Evolutionary conservation across 1,140 invertebrate species (phyloP), one percentile per base, ranked within the genome.

Genomic region (Belonocnema kinseyi): DNA sequence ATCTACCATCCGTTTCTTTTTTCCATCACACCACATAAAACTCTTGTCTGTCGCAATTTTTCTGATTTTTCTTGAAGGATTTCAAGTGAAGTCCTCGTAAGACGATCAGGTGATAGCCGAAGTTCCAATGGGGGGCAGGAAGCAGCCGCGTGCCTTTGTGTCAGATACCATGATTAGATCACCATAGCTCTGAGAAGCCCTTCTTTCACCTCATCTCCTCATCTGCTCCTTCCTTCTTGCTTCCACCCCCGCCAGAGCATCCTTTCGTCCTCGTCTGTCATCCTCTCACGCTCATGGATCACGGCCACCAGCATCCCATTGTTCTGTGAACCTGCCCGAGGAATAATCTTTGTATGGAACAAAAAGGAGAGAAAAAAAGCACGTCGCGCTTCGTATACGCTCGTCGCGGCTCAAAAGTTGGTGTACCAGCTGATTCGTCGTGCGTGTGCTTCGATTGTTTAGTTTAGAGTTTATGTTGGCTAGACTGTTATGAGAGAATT

Each of bases 141-240:
- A 82, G 79, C 73, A 80, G 81, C 80, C 71, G 81, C 85, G 82
- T 85, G 82, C 82, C 85, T 85, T 82, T 58, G 84, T 84, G 76
- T 82, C 83, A 86, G 74, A 79, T 79, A 85, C 79, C 85, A 86
- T 86, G 85, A 86, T 84, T 86, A 71, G 83, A 86, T 83, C 83
- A 81, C 82, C 80, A 77, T 82, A 80, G 82, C 78, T 81, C 78
- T 81, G 80, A 66, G 82, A 80, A 83, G 78, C 74, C 26, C 26
- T 66, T 66, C 61, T 75, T 52, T 76, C 40, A 72, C 50, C 54
- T 72, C 80, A 50, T 72, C 74, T 74, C 74, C 79, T 81, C 76
- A 73, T 77, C 79, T 75, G 70, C 53, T 70, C 71, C 70, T 74
- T 78, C 73, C 66, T 74, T 77, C 52, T 74, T 75, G 52, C 75